phyloP scores from a whole-genome alignment of 1,140 invertebrate genomes.

The Solenopsis invicta region DNA sequence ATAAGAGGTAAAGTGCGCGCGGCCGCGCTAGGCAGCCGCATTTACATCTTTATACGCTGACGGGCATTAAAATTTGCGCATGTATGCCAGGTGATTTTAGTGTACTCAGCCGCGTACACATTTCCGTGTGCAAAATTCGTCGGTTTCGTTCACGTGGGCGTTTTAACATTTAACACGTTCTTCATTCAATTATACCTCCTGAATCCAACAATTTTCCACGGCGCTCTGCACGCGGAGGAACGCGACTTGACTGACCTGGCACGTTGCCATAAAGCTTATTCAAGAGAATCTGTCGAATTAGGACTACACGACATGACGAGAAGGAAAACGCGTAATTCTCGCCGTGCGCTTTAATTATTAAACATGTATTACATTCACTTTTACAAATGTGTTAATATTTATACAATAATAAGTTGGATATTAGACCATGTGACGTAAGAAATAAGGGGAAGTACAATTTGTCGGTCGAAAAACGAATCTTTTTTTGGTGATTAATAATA shows the following conservation, averaged over 20 bases:
- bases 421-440: no score
- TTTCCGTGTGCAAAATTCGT: slow-evolving; percentile 49
- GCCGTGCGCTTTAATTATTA: not conserved
- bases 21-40: not conserved
- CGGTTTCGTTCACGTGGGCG: slow-evolving; percentile 48
- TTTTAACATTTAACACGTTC: slow-evolving; percentile 42
- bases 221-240: not conserved
- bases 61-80: slow-evolving; percentile 46
- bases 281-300: slow-evolving; percentile 58
- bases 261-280: slow-evolving; percentile 38
- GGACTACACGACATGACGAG: slow-evolving; percentile 10
- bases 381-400: no score
- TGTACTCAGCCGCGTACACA: not conserved
- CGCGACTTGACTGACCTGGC: slow-evolving; percentile 32
- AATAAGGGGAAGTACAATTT: no score
- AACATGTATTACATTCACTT: no score
- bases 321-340: not conserved
- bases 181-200: slow-evolving; percentile 58
- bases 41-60: slow-evolving; percentile 60
- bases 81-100: slow-evolving; percentile 48
- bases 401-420: no score
- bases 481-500: no score
- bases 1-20: slow-evolving; percentile 12
- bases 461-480: no score
- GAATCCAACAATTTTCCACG: slow-evolving; percentile 61